Evolutionary conservation across 2,113 vertebrate species (phyloP).

Genomic region (Anhinga rufa): DNA sequence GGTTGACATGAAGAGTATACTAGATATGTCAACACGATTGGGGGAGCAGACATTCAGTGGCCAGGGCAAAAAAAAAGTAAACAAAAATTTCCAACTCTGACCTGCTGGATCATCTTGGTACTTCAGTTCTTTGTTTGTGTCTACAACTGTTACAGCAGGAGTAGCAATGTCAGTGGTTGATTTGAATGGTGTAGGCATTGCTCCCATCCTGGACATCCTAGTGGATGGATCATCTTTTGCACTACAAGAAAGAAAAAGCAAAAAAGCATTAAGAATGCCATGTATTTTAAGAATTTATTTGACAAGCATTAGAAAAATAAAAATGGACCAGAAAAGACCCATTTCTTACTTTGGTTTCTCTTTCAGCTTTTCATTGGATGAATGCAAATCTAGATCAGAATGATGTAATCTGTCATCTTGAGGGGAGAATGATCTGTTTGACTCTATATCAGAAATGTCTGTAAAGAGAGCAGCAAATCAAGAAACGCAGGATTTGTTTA

Average conservation of each 20-base stretch:
- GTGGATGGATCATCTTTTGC: conserved; percentile 82
- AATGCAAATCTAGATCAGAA: conserved; percentile 92
- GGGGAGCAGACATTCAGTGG: background rate
- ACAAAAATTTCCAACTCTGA: conserved; percentile 1
- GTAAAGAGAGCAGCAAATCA: background rate
- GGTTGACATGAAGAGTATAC: background rate
- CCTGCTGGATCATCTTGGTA: conserved; percentile 72
- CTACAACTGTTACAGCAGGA: conserved; percentile 50
- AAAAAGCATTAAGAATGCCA: background rate
- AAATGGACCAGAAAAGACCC: background rate
- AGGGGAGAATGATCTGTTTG: conserved; percentile 91
- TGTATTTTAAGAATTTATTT: background rate
- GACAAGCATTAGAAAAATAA: background rate
- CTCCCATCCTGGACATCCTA: conserved; percentile 87
- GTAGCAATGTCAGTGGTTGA: conserved; percentile 57
- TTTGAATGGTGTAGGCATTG: conserved; percentile 88
- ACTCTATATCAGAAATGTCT: conserved; percentile 98
- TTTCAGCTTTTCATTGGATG: conserved; percentile 90
- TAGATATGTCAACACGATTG: background rate
- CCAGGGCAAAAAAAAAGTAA: background rate
- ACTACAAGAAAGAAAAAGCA: no score
- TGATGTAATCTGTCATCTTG: conserved; percentile 85
- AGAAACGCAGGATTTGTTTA: background rate
- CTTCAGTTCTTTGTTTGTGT: conserved; percentile 69
- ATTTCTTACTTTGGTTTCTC: conserved; percentile 83